phyloP scores from a whole-genome alignment of 1,140 invertebrate species.

The Phortica variegata region DNA sequence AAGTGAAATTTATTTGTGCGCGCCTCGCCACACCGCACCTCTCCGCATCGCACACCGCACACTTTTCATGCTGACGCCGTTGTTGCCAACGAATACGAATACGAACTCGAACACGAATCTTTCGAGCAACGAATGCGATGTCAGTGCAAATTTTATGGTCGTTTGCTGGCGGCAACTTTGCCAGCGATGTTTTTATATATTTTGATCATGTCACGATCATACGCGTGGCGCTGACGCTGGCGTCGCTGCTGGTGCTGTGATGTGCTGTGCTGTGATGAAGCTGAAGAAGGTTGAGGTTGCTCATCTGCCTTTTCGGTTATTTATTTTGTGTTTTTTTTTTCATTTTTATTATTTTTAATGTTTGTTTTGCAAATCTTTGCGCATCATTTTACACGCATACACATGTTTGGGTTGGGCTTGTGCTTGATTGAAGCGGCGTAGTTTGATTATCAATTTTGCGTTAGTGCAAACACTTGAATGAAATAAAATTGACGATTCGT shows the following conservation, averaged over 20 bases:
- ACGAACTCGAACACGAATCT: too few species aligned
- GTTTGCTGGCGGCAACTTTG: constrained; percentile 6
- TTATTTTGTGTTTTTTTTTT: constrained; percentile 5
- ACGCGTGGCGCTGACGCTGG: constrained; percentile 29
- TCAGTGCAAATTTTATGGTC: too few species aligned
- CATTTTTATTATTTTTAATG: constrained; percentile 4
- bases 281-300: constrained; percentile 51
- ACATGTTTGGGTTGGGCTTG: too few species aligned
- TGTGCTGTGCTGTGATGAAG: too few species aligned
- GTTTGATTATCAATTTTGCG: too few species aligned
- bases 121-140: too few species aligned
- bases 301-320: too few species aligned
- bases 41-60: not conserved
- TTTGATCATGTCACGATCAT: constrained; percentile 37
- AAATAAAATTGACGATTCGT: too few species aligned
- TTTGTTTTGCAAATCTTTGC: constrained; percentile 21
- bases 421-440: too few species aligned
- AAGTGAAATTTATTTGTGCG: constrained; percentile 46
- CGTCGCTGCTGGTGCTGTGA: too few species aligned
- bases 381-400: not conserved
- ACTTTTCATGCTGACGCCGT: not conserved
- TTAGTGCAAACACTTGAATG: too few species aligned
- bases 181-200: constrained; percentile 24
- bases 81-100: too few species aligned
- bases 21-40: not conserved